Conservation (phyloP, 2,888 invertebrate genomes). For the Zonitis immaculata region DNA sequence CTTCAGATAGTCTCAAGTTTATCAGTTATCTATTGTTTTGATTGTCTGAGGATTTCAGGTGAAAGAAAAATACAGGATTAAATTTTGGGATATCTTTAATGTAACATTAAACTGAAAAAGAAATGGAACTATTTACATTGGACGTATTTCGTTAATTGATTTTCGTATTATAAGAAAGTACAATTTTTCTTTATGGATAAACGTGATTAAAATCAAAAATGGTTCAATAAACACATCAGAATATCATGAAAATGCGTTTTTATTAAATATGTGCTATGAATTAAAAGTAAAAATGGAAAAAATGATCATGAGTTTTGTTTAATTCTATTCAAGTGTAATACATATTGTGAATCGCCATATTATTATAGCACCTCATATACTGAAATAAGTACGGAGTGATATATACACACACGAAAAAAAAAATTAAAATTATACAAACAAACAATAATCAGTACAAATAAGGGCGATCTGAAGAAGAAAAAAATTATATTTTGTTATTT, state of each 20-base stretch:
- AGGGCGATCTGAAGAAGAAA: conserved; percentile 21
- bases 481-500: too few species aligned
- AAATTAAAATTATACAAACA: not conserved
- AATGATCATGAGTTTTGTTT: conserved; percentile 19
- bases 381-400: conserved; percentile 20
- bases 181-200: not conserved
- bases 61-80: not conserved
- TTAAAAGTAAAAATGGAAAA: conserved; percentile 27
- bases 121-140: not conserved
- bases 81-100: not conserved
- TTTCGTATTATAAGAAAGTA: too few species aligned
- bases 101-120: not conserved
- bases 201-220: not conserved
- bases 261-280: conserved; percentile 31
- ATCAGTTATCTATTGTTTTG: too few species aligned
- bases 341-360: conserved; percentile 21
- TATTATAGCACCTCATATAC: conserved; percentile 22
- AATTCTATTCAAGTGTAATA: conserved; percentile 20
- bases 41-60: not conserved
- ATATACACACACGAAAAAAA: conserved; percentile 10
- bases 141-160: not conserved
- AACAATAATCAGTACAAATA: conserved; percentile 25
- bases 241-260: conserved; percentile 28
- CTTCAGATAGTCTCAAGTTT: too few species aligned
- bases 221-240: not conserved